Evolutionary conservation across 2,888 invertebrate species (phyloP).

Genomic region (Tromatobia lineatoria): DNA sequence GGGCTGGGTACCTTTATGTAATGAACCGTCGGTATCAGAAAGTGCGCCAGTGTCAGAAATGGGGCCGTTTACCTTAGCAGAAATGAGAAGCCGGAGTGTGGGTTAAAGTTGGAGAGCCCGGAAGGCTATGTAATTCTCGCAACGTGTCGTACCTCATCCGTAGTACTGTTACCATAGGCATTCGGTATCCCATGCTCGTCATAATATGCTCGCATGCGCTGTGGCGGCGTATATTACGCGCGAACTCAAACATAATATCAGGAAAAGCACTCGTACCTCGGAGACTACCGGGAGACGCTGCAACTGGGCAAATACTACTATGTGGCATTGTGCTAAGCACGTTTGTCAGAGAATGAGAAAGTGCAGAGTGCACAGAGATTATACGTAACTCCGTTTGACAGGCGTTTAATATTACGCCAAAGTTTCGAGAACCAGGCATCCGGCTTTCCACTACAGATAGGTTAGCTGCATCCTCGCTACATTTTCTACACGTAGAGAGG

Average conservation of each 20-base stretch:
- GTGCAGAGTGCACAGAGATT: slow-evolving; percentile 56
- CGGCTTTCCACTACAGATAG: slow-evolving; percentile 19
- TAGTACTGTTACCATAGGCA: not conserved
- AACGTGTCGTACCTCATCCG: not conserved
- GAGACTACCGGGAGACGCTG: not conserved
- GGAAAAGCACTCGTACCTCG: slow-evolving; percentile 82
- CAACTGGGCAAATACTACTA: slow-evolving; percentile 19
- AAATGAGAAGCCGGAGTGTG: not conserved
- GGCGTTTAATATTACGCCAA: slow-evolving; percentile 81
- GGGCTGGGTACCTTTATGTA: too few species aligned
- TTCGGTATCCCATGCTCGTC: not conserved
- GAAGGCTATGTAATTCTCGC: not conserved
- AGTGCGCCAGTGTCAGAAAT: too few species aligned
- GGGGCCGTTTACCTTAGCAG: too few species aligned
- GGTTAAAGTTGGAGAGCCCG: not conserved
- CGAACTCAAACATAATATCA: slow-evolving; percentile 85
- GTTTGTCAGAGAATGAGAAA: not conserved
- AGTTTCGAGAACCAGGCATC: slow-evolving; percentile 74
- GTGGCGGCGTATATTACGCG: slow-evolving; percentile 79
- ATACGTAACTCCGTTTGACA: slow-evolving; percentile 80
- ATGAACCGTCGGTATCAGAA: too few species aligned
- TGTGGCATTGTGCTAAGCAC: slow-evolving; percentile 26
- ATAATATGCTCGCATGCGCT: not conserved
- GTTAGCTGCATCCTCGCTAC: slow-evolving; percentile 1
- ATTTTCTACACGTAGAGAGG: slow-evolving; percentile 4